Conservation (phyloP, 1,140 invertebrate species). For the Microplitis mediator region DNA sequence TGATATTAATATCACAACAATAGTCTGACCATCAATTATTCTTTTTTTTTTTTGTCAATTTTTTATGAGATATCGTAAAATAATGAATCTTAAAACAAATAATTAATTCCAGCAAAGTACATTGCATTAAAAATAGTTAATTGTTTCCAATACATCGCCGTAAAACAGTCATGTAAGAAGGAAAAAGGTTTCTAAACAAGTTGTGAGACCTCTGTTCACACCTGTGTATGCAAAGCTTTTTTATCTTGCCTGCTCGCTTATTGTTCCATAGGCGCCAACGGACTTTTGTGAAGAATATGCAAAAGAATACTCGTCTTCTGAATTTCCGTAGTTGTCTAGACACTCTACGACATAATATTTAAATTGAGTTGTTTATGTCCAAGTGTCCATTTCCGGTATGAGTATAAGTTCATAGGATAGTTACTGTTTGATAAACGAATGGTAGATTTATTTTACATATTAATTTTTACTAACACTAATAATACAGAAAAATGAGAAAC, state of each 20-base stretch:
- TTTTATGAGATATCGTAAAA: no score
- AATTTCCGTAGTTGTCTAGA: slow-evolving; percentile 3
- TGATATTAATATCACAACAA: neutral
- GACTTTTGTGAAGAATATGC: slow-evolving; percentile 3
- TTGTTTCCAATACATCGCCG: no score
- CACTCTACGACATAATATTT: neutral
- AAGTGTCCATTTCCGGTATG: slow-evolving; percentile 38
- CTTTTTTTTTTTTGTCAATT: no score
- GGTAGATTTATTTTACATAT: no score
- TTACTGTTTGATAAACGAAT: neutral
- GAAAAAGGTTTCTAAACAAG: slow-evolving; percentile 7
- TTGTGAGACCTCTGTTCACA: slow-evolving; percentile 5
- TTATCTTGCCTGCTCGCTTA: neutral
- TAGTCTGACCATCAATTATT: no score
- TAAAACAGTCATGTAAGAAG: neutral
- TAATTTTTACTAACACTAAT: no score
- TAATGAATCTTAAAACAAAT: neutral
- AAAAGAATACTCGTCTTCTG: neutral
- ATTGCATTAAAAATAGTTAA: neutral
- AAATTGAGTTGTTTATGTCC: slow-evolving; percentile 9
- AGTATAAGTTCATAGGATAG: slow-evolving; percentile 26
- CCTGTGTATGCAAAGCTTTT: slow-evolving; percentile 20
- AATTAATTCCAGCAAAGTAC: neutral
- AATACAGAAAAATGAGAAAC: neutral
- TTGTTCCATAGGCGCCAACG: slow-evolving; percentile 2